phyloP scores from a whole-genome alignment of 53 echinoderm and acorn worm genomes.

The Glandiceps talaboti region DNA sequence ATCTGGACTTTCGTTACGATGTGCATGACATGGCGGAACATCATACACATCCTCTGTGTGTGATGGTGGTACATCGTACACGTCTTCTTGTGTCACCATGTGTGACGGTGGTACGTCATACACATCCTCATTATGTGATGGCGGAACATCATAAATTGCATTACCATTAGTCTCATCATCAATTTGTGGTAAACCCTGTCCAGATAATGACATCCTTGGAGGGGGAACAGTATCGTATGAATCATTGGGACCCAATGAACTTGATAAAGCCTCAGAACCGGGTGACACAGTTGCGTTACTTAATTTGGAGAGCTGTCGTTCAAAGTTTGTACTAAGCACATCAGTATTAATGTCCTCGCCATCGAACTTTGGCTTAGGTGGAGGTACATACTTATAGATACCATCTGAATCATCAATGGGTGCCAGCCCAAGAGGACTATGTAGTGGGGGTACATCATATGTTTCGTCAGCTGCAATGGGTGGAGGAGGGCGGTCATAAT shows the following conservation, averaged over 20 bases:
- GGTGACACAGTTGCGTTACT: background rate
- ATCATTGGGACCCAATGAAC: too few relatives aligned
- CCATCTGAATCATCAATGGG: background rate
- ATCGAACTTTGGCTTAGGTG: background rate
- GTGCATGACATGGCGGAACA: slow-evolving; percentile 25
- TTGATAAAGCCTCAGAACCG: background rate
- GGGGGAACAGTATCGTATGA: slow-evolving; percentile 4
- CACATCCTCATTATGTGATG: slow-evolving; percentile 2
- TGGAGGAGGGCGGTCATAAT: background rate
- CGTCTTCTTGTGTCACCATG: too few relatives aligned
- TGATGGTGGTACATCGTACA: slow-evolving; percentile 7
- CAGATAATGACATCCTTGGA: background rate
- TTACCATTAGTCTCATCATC: slow-evolving; percentile 1
- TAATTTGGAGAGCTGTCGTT: background rate
- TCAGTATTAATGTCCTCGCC: background rate
- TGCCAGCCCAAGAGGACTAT: background rate
- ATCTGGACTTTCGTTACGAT: too few relatives aligned
- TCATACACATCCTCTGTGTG: slow-evolving; percentile 19
- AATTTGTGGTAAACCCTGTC: background rate
- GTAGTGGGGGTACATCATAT: background rate
- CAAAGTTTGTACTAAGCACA: background rate
- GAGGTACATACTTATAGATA: background rate
- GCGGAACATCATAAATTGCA: slow-evolving; percentile 13
- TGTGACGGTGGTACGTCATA: slow-evolving; percentile 33
- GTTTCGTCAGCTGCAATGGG: background rate